Conservation (phyloP, 64 coral and sea anemone genomes). For the Pachyseris speciosa region DNA sequence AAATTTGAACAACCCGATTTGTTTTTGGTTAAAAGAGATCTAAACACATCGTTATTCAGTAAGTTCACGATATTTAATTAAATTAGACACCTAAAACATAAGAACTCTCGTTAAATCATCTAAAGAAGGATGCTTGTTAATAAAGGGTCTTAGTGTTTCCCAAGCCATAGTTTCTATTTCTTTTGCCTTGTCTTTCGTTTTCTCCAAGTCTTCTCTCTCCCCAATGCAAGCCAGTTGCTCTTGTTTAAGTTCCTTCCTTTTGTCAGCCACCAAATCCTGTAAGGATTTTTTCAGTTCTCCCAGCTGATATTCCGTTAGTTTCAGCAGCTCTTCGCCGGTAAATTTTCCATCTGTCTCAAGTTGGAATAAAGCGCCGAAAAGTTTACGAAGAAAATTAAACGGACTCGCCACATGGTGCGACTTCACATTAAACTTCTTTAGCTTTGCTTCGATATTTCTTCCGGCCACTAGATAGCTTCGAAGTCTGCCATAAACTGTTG, state of each 20-base stretch:
- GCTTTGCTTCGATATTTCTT: slow-evolving; percentile 12
- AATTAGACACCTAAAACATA: slow-evolving; percentile 8
- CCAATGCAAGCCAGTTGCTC: not conserved
- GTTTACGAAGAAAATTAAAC: slow-evolving; percentile 17
- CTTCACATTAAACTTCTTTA: slow-evolving; percentile 17
- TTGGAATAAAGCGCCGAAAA: slow-evolving; percentile 4
- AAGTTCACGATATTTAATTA: no score
- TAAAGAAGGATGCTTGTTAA: slow-evolving; percentile 9
- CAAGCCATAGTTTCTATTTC: not conserved
- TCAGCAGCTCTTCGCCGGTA: not conserved
- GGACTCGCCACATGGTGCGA: not conserved
- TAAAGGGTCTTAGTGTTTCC: not conserved
- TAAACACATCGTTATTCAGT: no score
- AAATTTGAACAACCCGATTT: no score
- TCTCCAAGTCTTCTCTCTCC: not conserved
- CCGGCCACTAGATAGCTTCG: not conserved
- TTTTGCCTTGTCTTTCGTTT: slow-evolving; percentile 8
- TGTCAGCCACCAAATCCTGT: not conserved
- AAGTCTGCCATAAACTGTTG: not conserved
- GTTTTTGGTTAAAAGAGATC: no score
- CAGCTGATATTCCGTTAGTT: slow-evolving; percentile 6
- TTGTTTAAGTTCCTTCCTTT: not conserved
- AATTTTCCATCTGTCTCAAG: not conserved
- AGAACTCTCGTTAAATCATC: slow-evolving; percentile 30
- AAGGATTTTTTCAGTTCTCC: not conserved